These are phyloP conservation scores for Coelopa frigida DNA, from an alignment of 1,140 invertebrate genomes.

Conservation along the genomic window DNA sequence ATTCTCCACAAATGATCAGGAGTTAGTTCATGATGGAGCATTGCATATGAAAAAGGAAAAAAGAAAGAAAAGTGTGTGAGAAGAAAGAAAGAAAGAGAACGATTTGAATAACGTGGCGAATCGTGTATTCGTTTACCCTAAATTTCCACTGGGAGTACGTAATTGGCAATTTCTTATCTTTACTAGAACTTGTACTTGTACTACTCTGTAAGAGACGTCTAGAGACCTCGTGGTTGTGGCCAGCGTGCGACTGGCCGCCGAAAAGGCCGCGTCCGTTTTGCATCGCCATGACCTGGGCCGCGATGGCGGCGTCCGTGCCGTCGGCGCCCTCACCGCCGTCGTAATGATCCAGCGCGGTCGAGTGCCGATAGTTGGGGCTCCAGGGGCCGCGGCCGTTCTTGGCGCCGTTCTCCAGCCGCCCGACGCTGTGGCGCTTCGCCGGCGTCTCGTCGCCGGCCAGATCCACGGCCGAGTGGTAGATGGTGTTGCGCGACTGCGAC, in stretches of 20 bases:
- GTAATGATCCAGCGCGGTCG: constrained; percentile 35
- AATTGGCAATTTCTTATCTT: constrained; percentile 46
- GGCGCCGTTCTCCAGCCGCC: constrained; percentile 17
- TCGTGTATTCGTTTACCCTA: constrained; percentile 44
- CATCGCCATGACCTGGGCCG: constrained; percentile 30
- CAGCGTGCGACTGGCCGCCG: constrained; percentile 2
- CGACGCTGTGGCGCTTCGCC: constrained; percentile 19
- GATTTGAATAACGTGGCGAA: too few species aligned
- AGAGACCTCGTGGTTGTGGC: constrained; percentile 33
- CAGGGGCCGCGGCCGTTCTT: constrained; percentile 13
- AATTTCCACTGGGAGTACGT: constrained; percentile 46
- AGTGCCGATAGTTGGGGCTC: constrained; percentile 37
- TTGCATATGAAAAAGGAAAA: background rate
- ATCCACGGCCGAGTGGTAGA: constrained; percentile 42
- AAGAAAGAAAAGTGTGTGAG: too few species aligned
- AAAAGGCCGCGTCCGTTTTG: constrained; percentile 32
- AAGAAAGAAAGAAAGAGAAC: too few species aligned
- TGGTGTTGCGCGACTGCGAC: constrained; percentile 41
- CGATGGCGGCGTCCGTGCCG: constrained; percentile 32
- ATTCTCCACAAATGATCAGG: too few species aligned
- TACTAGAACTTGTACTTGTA: constrained; percentile 40
- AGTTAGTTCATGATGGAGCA: background rate
- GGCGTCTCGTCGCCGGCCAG: constrained; percentile 29
- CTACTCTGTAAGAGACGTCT: constrained; percentile 43
- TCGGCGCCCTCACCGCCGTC: constrained; percentile 14